phyloP scores from a whole-genome alignment of 2,888 invertebrate species.

The Rotaria magnacalcarata region DNA sequence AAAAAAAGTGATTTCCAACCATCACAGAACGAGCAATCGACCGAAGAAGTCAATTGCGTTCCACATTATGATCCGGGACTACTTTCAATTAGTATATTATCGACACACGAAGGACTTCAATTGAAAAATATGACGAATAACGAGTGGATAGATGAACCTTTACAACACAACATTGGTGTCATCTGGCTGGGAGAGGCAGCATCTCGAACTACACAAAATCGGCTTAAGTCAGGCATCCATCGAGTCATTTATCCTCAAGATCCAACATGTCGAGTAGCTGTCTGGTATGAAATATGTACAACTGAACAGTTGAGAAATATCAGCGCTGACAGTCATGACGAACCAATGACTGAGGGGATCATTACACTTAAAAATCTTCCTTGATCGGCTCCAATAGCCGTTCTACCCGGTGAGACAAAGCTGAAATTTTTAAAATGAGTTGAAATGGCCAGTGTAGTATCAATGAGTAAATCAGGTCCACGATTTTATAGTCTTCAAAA shows the following conservation, averaged over 20 bases:
- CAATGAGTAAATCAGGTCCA: background rate
- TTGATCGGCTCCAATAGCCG: background rate
- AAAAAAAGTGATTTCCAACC: background rate
- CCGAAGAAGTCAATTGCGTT: conserved; percentile 21
- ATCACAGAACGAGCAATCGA: background rate
- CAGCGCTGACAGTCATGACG: background rate
- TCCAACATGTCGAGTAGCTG: background rate
- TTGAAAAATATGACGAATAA: background rate
- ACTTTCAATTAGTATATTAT: background rate
- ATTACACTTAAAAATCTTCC: background rate
- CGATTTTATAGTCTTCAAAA: no score
- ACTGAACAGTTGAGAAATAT: background rate
- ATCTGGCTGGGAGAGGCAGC: conserved; percentile 16
- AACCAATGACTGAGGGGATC: background rate
- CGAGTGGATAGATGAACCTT: background rate
- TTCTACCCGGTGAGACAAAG: background rate
- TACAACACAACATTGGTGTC: background rate
- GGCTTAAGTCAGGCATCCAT: conserved; percentile 13
- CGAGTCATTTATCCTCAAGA: conserved; percentile 9
- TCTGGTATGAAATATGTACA: conserved; percentile 6
- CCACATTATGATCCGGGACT: conserved; percentile 23
- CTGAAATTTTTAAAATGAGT: background rate
- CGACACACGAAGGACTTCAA: conserved; percentile 15
- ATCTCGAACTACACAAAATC: background rate
- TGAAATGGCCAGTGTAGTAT: background rate